A percentile compares a stretch with the other conserved stretches of the same genome.
These are phyloP conservation scores for Dorcus hopei DNA, from an alignment of 2,888 invertebrate genomes.

Conservation along the genomic window DNA sequence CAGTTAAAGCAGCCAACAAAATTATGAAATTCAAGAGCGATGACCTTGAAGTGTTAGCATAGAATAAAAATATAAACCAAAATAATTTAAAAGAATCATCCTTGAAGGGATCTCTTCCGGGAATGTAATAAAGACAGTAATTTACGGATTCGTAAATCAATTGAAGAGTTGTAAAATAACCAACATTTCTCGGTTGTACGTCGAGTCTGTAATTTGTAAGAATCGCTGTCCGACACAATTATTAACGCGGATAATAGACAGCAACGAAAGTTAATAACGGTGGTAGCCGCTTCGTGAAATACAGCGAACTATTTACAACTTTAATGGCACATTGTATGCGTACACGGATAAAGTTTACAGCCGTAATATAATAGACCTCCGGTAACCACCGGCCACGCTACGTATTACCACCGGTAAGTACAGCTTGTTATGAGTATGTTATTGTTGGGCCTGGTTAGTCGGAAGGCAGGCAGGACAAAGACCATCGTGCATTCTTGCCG, in stretches of 20 bases:
- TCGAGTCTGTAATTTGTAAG: too few relatives aligned
- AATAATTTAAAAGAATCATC: too few relatives aligned
- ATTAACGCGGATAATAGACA: conserved; percentile 5
- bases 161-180: too few relatives aligned
- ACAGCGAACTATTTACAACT: conserved; percentile 17
- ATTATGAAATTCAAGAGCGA: too few relatives aligned
- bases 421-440: conserved; percentile 17
- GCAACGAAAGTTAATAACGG: conserved; percentile 5
- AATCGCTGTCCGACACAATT: too few relatives aligned
- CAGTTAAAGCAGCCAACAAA: too few relatives aligned
- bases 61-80: too few relatives aligned
- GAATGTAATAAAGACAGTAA: too few relatives aligned
- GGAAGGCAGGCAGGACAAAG: conserved; percentile 1
- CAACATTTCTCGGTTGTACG: too few relatives aligned
- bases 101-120: too few relatives aligned
- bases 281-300: conserved; percentile 11
- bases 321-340: conserved; percentile 19
- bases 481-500: conserved; percentile 8
- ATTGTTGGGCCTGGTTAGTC: conserved; percentile 7
- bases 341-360: conserved; percentile 17
- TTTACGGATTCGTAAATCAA: too few relatives aligned
- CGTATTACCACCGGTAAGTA: conserved; percentile 14
- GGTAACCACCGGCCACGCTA: conserved; percentile 12
- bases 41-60: too few relatives aligned
- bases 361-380: conserved; percentile 14